Evolutionary conservation across 1,140 invertebrate species (phyloP), one percentile per base, ranked within the genome.

Genomic region (Mesaphorura yosii): DNA sequence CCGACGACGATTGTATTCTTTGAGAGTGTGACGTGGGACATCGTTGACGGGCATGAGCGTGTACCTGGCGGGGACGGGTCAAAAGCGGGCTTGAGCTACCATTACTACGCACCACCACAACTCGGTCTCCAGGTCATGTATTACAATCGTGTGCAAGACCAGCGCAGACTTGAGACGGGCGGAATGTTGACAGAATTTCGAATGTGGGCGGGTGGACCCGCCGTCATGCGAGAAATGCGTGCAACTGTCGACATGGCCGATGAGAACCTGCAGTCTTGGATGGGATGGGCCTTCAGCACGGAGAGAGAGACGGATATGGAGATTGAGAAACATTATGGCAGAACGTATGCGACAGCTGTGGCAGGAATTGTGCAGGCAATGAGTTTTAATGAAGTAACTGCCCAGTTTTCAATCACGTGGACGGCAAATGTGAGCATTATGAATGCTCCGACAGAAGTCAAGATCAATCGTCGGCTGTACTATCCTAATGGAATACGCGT

Each of bases 271-370:
- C 41, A 44, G 41, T 44, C 41, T 12, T 44, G 41, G 41, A 20
- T 44, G 12, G 41, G 41, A 14, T 44, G 41, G 41, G 41, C 15
- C 20, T 44, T 12, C 19, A 14, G 20, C 10, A 14, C 10, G 15
- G 19, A n/a, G 12, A 20, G 15, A 12, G 10, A 10, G 12, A 12
- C 15, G 22, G 20, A 44, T 44, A 12, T 10, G 22, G 12, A 10
- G 22, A 20, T 44, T 12, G 20, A 10, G 20, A 44, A 19, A 44
- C 41, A 44, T 44, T 44, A 44, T 44, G 41, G 15, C 10, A 12
- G 41, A 44, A 44, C 41, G 10, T 44, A 44, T 44, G 41, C 41
- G 19, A 12, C 41, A 44, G 41, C 41, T 10, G 41, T 44, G 10
- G 41, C 41, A 12, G 41, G 41, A 19, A 12, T 14, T 14, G 12